Evolutionary conservation across 2,888 invertebrate genomes (phyloP), one percentile per base, ranked within the genome.

Genomic region (Phorcus lineatus): DNA sequence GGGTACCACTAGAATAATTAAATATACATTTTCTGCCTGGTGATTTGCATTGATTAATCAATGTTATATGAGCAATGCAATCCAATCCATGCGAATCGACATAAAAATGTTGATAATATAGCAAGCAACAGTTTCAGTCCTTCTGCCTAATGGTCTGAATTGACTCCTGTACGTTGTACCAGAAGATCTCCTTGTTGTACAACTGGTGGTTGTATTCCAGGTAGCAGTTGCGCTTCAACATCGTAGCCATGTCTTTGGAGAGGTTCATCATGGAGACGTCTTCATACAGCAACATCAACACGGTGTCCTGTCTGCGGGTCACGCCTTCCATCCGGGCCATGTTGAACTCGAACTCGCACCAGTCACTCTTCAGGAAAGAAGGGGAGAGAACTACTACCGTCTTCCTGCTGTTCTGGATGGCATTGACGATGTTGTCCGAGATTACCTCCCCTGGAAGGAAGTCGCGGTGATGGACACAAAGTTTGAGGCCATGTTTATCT

Each of bases 291-390:
- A 78, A 53, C 22, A 66, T 22, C 17, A 81, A n/a, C n/a, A 81
- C 28, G 4, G 57, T 47, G 36, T 74, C 78, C 31, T 57, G n/a
- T 36, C 81, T 78, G 13, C 78, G 40, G 74, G 74, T 74, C 16
- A 79, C 31, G 53, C 67, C 40, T 53, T 81, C 81, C 52, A 70
- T 13, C 24, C 47, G 24, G 16, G 85, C 83, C 31, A 80, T 81
- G 13, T 80, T 57, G 40, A 86, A 79, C 79, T 86, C 86, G 54
- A 79, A 82, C 84, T 83, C 53, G 78, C 85, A 85, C 55, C 66
- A 83, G 19, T 79, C 24, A 66, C 84, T 84, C 52, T 66, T 7
- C 11, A 82, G 16, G 75, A 82, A 86, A 36, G 17, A 24, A 24
- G 24, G 24, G 19, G 83, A 81, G 22, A 86, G 36, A n/a, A 86